Conservation (phyloP, 2,113 vertebrate species). For the Terrapene triunguis region DNA sequence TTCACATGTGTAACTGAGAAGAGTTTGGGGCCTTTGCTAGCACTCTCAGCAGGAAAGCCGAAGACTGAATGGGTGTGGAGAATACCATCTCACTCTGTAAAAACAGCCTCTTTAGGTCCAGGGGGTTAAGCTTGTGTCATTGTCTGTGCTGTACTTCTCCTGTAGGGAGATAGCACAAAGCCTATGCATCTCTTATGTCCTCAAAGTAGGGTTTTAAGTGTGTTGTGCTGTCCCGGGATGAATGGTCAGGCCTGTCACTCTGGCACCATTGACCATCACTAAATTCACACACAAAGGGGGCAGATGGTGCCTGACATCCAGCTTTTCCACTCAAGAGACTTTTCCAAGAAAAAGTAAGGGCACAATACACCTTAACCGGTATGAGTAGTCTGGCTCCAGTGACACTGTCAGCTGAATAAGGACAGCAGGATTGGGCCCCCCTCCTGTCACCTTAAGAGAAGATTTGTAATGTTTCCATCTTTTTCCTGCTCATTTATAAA, state of each 20-base stretch:
- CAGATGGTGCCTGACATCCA: neutral
- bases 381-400: neutral
- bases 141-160: neutral
- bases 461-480: neutral
- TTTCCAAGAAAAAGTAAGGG: neutral
- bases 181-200: neutral
- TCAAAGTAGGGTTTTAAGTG: neutral
- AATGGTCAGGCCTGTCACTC: neutral
- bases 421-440: neutral
- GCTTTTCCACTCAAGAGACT: neutral
- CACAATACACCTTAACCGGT: accelerated
- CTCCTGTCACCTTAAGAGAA: neutral
- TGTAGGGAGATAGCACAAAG: neutral
- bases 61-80: neutral
- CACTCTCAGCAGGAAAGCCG: neutral
- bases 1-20: neutral
- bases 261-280: accelerated
- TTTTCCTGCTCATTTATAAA: constrained; percentile 1
- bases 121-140: neutral
- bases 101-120: neutral
- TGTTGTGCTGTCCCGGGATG: neutral
- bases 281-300: neutral
- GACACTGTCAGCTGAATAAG: neutral
- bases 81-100: neutral
- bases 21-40: neutral